phyloP scores from a whole-genome alignment of 1,140 invertebrate species.

The Drosophila burlai region DNA sequence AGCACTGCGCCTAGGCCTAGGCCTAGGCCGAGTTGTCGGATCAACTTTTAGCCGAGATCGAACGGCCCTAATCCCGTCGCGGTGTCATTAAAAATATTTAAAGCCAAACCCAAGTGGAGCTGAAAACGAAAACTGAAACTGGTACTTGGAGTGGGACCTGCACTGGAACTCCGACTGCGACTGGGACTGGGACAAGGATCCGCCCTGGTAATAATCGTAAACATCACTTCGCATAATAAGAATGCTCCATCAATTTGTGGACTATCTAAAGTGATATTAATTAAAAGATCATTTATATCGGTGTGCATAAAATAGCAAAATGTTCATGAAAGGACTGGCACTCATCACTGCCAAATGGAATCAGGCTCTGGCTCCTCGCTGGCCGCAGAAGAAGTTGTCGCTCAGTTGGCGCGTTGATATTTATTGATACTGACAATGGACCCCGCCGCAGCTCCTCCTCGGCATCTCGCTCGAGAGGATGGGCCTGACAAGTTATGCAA shows the following conservation, averaged over 20 bases:
- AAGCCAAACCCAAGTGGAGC: conserved; percentile 43
- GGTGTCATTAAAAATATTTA: conserved; percentile 81
- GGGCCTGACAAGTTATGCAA: conserved; percentile 82
- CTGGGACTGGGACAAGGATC: conserved; percentile 14
- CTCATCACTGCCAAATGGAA: conserved; percentile 79
- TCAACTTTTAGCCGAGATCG: conserved; percentile 19
- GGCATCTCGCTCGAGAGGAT: conserved; percentile 1
- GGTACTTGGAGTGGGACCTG: neutral
- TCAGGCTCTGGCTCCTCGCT: conserved; percentile 34
- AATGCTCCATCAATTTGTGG: conserved; percentile 82
- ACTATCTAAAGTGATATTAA: conserved; percentile 85
- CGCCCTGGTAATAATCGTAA: conserved; percentile 67
- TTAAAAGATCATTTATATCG: conserved; percentile 85
- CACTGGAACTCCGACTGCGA: neutral
- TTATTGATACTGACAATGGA: conserved; percentile 83
- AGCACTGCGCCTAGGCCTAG: conserved; percentile 16
- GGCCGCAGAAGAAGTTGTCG: conserved; percentile 72
- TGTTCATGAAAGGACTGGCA: conserved; percentile 65
- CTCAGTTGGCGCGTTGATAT: conserved; percentile 71
- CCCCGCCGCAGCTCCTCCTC: conserved; percentile 13
- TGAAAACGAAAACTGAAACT: conserved; percentile 18
- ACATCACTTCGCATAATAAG: conserved; percentile 85
- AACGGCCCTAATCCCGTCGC: conserved; percentile 65
- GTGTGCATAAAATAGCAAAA: conserved; percentile 84
- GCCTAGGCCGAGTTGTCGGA: conserved; percentile 26